Evolutionary conservation across 2,888 invertebrate genomes (phyloP).

Genomic region (Drosophila engyochracea): DNA sequence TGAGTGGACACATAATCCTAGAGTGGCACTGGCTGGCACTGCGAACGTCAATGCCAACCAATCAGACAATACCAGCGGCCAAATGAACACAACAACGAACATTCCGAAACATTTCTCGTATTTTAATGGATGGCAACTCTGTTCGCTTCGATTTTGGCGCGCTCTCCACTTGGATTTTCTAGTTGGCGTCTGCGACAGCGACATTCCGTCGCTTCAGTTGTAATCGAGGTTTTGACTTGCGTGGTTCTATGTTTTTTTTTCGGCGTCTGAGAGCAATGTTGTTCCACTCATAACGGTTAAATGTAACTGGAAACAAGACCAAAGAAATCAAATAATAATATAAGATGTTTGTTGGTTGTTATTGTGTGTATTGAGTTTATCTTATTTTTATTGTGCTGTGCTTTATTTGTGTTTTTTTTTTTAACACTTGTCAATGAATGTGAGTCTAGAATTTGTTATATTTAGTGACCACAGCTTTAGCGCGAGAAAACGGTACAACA

Average conservation of each 20-base stretch:
- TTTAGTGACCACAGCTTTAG: neutral
- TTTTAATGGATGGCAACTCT: constrained; percentile 44
- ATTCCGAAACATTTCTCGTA: constrained; percentile 6
- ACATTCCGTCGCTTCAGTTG: constrained; percentile 72
- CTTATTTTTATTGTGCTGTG: constrained; percentile 11
- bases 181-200: constrained; percentile 14
- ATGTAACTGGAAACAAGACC: constrained; percentile 4
- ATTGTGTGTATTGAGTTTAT: constrained; percentile 6
- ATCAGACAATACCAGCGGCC: neutral
- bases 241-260: constrained; percentile 51
- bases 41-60: neutral
- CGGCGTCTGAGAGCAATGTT: constrained; percentile 9
- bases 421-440: neutral
- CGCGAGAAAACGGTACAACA: constrained; percentile 4
- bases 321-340: constrained; percentile 10
- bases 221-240: constrained; percentile 64
- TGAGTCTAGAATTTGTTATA: constrained; percentile 1
- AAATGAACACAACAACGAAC: neutral
- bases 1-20: constrained; percentile 11
- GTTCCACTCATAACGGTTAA: constrained; percentile 20
- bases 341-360: constrained; percentile 15
- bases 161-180: constrained; percentile 40
- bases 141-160: constrained; percentile 57
- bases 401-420: constrained; percentile 1
- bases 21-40: constrained; percentile 35